phyloP scores from a whole-genome alignment of 2,797 vertebrate species.

The Arrhamphus sclerolepis region DNA sequence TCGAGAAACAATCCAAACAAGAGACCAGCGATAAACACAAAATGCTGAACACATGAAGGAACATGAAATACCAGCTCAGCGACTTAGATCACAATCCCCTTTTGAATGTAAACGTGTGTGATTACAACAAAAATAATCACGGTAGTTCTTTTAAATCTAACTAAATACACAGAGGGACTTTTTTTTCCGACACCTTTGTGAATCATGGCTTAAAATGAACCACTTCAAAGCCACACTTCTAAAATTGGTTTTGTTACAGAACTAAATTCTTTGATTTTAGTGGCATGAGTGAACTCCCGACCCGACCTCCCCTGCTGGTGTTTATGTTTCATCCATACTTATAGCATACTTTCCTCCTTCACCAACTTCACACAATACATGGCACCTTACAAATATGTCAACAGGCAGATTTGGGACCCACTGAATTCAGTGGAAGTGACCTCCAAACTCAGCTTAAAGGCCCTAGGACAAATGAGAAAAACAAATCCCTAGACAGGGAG shows the following conservation, averaged over 20 bases:
- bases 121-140: conserved; percentile 63
- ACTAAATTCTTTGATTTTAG: conserved; percentile 68
- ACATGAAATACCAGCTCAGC: conserved; percentile 58
- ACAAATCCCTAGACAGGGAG: conserved; percentile 80
- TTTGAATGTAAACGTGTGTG: conserved; percentile 50
- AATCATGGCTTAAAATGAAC: conserved; percentile 56
- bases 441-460: conserved; percentile 78
- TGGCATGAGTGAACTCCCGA: conserved; percentile 70
- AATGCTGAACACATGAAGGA: conserved; percentile 47
- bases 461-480: conserved; percentile 78
- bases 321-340: conserved; percentile 49
- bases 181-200: conserved; percentile 66
- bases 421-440: conserved; percentile 68
- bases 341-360: conserved; percentile 42
- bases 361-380: conserved; percentile 28
- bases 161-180: conserved; percentile 54
- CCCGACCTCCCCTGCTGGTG: conserved; percentile 39
- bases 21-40: conserved; percentile 35
- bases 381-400: conserved; percentile 41
- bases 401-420: conserved; percentile 35
- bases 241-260: conserved; percentile 64
- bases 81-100: conserved; percentile 53
- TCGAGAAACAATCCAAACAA: conserved; percentile 64
- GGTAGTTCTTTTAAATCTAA: conserved; percentile 48
- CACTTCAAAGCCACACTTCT: conserved; percentile 66